Percentiles rank a stretch among this genome's conserved stretches.
phyloP scores from a whole-genome alignment of 2,113 vertebrate genomes.

The Myiopsitta monachus region DNA sequence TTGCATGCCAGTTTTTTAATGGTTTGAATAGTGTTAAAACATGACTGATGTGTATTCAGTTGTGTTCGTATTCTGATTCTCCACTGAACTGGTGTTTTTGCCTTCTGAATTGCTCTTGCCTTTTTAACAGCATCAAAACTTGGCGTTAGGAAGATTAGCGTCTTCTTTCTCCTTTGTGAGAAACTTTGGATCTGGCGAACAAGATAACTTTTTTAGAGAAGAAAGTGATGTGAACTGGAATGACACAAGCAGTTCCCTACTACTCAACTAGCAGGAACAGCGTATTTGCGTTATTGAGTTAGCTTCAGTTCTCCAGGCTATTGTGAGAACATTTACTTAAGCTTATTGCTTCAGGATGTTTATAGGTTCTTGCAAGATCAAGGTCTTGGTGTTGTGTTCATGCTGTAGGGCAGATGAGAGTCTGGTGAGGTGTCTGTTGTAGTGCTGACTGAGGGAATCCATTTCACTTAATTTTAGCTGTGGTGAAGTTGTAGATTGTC shows the following conservation, averaged over 20 bases:
- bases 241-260: neutral
- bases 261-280: neutral
- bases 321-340: neutral
- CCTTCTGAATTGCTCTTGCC: neutral
- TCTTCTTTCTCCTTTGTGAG: neutral
- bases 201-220: neutral
- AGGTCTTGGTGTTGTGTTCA: accelerated
- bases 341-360: neutral
- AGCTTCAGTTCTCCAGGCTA: neutral
- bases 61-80: neutral
- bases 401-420: neutral
- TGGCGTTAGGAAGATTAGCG: neutral
- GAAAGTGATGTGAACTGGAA: neutral
- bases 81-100: neutral
- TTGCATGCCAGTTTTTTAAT: neutral
- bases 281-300: neutral
- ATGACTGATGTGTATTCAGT: neutral
- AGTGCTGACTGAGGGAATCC: neutral
- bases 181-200: neutral
- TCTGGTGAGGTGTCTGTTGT: neutral
- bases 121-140: neutral
- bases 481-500: neutral
- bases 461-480: neutral
- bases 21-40: neutral
- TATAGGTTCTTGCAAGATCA: neutral